Conservation (phyloP, 2,888 invertebrate genomes). For the Xestobium rufovillosum region DNA sequence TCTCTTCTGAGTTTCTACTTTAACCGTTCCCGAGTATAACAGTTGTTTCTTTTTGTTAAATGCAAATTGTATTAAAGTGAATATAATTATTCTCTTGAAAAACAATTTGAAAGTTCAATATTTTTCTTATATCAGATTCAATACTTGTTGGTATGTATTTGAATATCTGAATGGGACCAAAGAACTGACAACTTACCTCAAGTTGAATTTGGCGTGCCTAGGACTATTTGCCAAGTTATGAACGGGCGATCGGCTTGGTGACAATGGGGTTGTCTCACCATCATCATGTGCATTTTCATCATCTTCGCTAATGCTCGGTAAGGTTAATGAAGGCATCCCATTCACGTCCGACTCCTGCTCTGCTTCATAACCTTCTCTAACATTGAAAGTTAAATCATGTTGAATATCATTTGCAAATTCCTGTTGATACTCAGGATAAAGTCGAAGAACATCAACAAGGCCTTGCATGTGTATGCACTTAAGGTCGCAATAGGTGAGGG, state of each 20-base stretch:
- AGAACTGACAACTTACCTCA: conserved; percentile 38
- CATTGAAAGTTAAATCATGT: conserved; percentile 90
- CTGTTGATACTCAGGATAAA: conserved; percentile 92
- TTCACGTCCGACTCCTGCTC: conserved; percentile 73
- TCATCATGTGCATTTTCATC: conserved; percentile 81
- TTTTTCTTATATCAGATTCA: no score
- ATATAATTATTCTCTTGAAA: no score
- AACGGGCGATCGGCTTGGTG: conserved; percentile 55
- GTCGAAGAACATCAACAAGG: conserved; percentile 75
- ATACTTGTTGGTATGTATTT: no score
- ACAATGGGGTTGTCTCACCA: conserved; percentile 56
- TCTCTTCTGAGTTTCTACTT: no score
- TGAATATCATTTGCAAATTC: conserved; percentile 91
- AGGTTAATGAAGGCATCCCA: conserved; percentile 71
- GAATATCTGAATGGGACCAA: no score
- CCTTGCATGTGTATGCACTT: conserved; percentile 91
- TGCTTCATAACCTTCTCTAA: conserved; percentile 86
- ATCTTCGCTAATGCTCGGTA: conserved; percentile 92
- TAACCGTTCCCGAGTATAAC: no score
- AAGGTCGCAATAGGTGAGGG: conserved; percentile 91
- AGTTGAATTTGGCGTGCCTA: conserved; percentile 58
- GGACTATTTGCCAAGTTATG: conserved; percentile 50
- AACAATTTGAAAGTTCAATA: no score
- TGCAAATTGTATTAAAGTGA: no score
- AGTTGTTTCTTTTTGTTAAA: no score